Evolutionary conservation across 2,888 invertebrate species (phyloP).

Genomic region (Eupithecia exiguata): DNA sequence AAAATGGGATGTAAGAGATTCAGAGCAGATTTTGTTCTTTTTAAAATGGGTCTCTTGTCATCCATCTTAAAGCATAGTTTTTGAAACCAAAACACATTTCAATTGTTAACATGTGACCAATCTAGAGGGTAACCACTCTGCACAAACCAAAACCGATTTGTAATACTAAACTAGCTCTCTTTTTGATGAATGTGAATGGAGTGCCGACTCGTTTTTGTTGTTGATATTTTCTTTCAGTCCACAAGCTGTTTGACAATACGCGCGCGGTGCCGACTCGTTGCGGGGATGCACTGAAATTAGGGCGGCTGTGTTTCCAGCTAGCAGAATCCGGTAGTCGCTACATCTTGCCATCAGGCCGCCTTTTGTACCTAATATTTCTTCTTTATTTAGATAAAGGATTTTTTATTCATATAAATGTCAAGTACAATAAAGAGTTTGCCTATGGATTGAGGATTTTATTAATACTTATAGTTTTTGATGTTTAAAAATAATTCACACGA

Average conservation of each 20-base stretch:
- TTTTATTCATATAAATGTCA: no score
- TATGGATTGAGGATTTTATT: no score
- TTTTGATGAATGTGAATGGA: slow-evolving; percentile 5
- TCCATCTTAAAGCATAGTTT: slow-evolving; percentile 25
- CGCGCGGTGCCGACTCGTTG: slow-evolving; percentile 16
- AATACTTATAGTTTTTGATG: no score
- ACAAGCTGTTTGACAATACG: slow-evolving; percentile 15
- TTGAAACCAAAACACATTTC: neutral
- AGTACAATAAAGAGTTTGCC: no score
- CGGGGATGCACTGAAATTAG: slow-evolving; percentile 20
- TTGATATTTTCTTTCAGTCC: slow-evolving; percentile 20
- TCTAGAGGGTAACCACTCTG: neutral
- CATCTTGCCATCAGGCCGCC: neutral
- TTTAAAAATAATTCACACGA: no score
- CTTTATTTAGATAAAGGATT: no score
- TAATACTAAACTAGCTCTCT: neutral
- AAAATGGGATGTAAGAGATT: neutral
- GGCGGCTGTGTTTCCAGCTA: slow-evolving; percentile 18
- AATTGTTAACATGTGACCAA: neutral
- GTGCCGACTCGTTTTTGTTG: no score
- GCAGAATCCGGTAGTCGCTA: neutral
- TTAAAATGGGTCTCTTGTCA: neutral
- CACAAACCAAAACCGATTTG: neutral
- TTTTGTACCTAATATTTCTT: no score
- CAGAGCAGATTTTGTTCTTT: neutral